These are phyloP conservation scores for Laspeyria flexula DNA, from an alignment of 2,888 invertebrate genomes.

Conservation along the genomic window DNA sequence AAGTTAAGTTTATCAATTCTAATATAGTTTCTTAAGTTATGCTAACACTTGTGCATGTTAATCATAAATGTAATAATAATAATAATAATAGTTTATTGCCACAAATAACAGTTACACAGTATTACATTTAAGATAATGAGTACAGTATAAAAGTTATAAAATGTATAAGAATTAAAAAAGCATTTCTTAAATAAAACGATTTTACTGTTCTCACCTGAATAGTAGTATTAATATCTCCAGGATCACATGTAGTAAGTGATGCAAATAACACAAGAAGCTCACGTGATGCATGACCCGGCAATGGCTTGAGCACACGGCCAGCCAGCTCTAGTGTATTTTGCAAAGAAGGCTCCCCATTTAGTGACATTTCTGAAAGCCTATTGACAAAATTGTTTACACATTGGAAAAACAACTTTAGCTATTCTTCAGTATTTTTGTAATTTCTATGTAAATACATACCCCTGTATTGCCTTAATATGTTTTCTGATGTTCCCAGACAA, in stretches of 20 bases:
- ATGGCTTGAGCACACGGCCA: conserved; percentile 91
- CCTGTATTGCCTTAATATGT: conserved; percentile 89
- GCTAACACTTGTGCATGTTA: too few species aligned
- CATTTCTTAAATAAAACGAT: too few species aligned
- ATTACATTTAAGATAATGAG: too few species aligned
- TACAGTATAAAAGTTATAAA: too few species aligned
- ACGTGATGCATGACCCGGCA: conserved; percentile 97
- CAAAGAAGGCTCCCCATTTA: conserved; percentile 97
- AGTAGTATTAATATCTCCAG: conserved; percentile 95
- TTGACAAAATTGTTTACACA: conserved; percentile 46
- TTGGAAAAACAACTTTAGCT: too few species aligned
- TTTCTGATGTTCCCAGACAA: conserved; percentile 94
- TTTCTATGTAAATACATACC: conserved; percentile 76
- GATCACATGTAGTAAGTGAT: conserved; percentile 98
- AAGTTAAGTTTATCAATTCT: too few species aligned
- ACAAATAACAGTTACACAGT: too few species aligned
- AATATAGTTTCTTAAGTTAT: too few species aligned
- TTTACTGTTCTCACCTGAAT: conserved; percentile 83
- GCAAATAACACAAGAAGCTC: conserved; percentile 97
- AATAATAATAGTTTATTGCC: too few species aligned
- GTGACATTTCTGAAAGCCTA: conserved; percentile 86
- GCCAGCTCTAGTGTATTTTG: conserved; percentile 98
- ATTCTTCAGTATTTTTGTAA: too few species aligned
- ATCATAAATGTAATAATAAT: too few species aligned
- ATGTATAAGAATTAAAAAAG: too few species aligned